Base-by-base conservation (phyloP, 37 sponge, comb jelly and placozoan genomes). In the Haliclona indistincta region DNA sequence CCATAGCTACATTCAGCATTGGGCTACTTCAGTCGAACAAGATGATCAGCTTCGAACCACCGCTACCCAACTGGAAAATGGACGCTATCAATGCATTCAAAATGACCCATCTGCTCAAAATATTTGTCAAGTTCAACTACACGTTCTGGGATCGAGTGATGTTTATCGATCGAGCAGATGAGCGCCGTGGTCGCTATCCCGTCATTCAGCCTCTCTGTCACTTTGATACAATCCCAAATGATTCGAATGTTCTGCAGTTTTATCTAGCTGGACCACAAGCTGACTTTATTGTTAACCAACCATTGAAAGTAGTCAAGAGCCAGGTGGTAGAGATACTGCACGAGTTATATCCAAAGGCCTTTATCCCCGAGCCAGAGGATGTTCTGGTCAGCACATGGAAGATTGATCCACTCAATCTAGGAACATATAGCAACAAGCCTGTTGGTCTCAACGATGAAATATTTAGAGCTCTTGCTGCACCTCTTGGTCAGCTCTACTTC, bases 401-500 rank as follows among this genome's bases (percentile, higher is more conserved):
- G 29, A 47, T 51, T 0, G 73, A 92, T 47, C 89, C 84, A 2
- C 56, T 79, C 30, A 87, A 78, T 51, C 63, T 34, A 2, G 85
- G 89, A 22, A 64, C 55, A 35, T 92, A 83, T 65, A 73, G 53
- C 43, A 56, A 74, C 38, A 5, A 2, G 49, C 80, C 80, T 20
- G 25, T 56, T 17, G 85, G 71, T 1, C 25, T 78, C 2, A 58
- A 56, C 26, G 23, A 64, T 0, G 64, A 65, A 22, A 42, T n/a
- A n/a, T 30, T 23, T 11, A 54, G 2, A 6, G 20, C 4, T 26
- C 26, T 77, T 19, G 62, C 37, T 2, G 39, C 36, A 7, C 84
- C 80, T 6, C 60, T 70, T 1, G 93, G 85, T 0, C 43, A 56
- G 7, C 71, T 92, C 15, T 69, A 83, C 38, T 92, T 92, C 55